Evolutionary conservation across 53 echinoderm and acorn worm species (phyloP), one percentile per base, ranked within the genome.

Genomic region (Apostichopus leukothele): DNA sequence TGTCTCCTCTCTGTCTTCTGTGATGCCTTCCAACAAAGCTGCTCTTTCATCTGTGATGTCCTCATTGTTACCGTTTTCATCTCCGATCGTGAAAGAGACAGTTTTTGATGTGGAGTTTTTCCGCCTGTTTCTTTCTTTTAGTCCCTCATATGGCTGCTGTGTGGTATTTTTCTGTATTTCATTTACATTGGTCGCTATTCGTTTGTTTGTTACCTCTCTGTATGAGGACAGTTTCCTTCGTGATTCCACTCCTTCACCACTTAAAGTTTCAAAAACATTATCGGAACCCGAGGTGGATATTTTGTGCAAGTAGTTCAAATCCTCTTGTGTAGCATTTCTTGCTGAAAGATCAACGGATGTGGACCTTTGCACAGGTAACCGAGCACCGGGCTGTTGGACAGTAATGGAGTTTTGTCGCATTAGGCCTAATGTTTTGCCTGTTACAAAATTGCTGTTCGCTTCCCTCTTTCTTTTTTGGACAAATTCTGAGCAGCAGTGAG

Each of bases 301-400:
- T 67, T 27, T 25, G 55, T 67, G 66, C 5, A 85, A 27, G 18
- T 85, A 85, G 22, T 67, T 59, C 60, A 85, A 85, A 85, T 85
- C 85, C 57, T 85, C 85, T 13, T 85, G 85, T 51, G 85, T 39
- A 10, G 85, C 85, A 50, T 61, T 85, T 51, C 85, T 85, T 85
- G 85, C 85, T 7, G 85, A 67, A 9, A 23, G 23, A 27, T 85
- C 85, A 26, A 85, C 1, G 5, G 85, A 85, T 10, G 85, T 39
- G 1, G 85, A 85, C 60, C 51, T 85, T 50, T 85, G 85, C 39
- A 85, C 18, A 25, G 85, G 85, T n/a, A 85, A 23, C 50, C 85
- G 66, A 50, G 27, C 7, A 9, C 85, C 85, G 5, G 85, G 22
- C 50, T 59, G 85, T 25, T 85, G 85, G 26, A 63, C 61, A 1